Evolutionary conservation across 2,888 invertebrate genomes (phyloP).

Genomic region (Lamellibrachia columna): DNA sequence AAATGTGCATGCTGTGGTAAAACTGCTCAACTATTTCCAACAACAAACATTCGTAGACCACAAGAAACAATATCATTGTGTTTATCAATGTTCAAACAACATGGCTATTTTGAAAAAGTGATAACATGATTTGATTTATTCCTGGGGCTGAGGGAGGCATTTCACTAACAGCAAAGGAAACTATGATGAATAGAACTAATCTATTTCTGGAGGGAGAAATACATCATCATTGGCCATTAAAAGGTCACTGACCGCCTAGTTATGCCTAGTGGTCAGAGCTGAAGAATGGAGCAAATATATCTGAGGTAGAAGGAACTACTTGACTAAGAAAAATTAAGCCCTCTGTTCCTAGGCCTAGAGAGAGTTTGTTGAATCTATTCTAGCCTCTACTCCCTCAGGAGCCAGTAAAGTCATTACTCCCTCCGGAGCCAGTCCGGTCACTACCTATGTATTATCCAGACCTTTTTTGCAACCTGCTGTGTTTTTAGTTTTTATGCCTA

Average conservation of each 20-base stretch:
- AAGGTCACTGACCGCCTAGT: not conserved
- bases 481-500: not conserved
- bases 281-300: not conserved
- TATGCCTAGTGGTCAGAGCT: not conserved
- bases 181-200: not conserved
- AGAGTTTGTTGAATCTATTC: not conserved
- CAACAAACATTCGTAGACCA: not conserved
- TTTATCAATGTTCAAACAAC: not conserved
- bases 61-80: not conserved
- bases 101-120: not conserved
- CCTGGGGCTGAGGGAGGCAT: not conserved
- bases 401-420: too few species aligned
- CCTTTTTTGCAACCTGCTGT: not conserved
- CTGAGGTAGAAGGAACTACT: not conserved
- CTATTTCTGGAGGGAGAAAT: not conserved
- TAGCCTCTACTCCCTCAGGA: too few species aligned
- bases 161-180: not conserved
- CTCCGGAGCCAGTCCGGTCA: not conserved
- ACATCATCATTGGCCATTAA: not conserved
- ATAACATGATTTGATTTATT: not conserved
- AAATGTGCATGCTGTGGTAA: not conserved
- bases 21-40: not conserved
- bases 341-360: not conserved
- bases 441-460: not conserved
- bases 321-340: not conserved